A percentile compares a stretch with the other conserved stretches of the same genome.
These are phyloP conservation scores for Archocentrus centrarchus DNA, from an alignment of 2,113 vertebrate species.

Conservation along the genomic window DNA sequence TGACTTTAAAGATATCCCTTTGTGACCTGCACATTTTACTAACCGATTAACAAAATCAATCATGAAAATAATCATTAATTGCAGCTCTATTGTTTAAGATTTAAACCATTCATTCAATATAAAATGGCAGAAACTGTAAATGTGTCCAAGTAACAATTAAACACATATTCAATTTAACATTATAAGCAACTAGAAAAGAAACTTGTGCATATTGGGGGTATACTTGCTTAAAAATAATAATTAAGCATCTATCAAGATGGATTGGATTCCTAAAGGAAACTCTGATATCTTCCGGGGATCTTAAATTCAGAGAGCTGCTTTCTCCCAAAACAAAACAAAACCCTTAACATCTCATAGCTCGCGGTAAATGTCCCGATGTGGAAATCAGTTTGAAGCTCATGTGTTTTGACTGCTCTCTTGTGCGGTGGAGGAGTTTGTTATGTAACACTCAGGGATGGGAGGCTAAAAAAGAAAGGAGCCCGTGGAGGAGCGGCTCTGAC, in stretches of 20 bases:
- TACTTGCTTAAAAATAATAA: not conserved
- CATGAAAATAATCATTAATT: too few species aligned
- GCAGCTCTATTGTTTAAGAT: too few species aligned
- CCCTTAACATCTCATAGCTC: not conserved
- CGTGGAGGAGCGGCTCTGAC: constrained; percentile 36
- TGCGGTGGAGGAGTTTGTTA: constrained; percentile 41
- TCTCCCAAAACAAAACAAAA: not conserved
- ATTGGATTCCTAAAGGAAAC: not conserved
- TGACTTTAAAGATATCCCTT: not conserved
- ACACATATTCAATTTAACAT: not conserved
- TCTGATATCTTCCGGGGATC: not conserved
- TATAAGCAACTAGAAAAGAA: not conserved
- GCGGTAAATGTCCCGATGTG: not conserved
- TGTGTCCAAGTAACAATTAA: too few species aligned
- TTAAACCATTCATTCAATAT: too few species aligned
- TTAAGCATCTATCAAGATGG: not conserved
- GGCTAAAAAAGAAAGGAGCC: constrained; percentile 32
- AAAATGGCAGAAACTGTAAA: too few species aligned
- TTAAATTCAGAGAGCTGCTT: not conserved
- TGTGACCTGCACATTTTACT: too few species aligned
- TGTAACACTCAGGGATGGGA: constrained; percentile 34
- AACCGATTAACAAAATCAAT: too few species aligned
- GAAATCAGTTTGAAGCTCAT: not conserved
- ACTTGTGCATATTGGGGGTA: not conserved
- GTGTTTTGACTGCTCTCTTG: constrained; percentile 24